A percentile compares a stretch with the other conserved stretches of the same genome.
These are phyloP conservation scores for Cephus sareptanus DNA, from an alignment of 2,888 invertebrate genomes.

Conservation along the genomic window DNA sequence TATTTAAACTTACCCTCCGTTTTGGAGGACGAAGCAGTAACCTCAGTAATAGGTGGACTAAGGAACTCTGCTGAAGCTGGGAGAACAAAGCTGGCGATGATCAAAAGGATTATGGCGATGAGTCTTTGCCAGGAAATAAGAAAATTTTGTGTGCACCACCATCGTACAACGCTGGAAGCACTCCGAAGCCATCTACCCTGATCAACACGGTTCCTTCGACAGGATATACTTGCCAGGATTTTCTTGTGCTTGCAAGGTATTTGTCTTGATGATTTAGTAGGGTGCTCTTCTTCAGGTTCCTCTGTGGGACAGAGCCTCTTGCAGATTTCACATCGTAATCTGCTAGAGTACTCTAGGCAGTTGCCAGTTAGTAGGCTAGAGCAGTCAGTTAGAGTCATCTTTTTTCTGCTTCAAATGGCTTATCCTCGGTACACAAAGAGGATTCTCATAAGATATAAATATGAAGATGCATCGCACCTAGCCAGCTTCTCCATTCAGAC, in stretches of 20 bases:
- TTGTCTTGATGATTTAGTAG: conserved; percentile 9
- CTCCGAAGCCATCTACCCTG: conserved; percentile 41
- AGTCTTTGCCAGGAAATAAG: conserved; percentile 14
- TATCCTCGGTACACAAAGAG: neutral
- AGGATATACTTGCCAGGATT: neutral
- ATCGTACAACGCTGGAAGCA: conserved; percentile 59
- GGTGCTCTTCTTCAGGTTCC: conserved; percentile 22
- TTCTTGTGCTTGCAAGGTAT: neutral
- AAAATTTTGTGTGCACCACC: conserved; percentile 29
- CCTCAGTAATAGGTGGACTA: neutral
- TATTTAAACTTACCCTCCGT: conserved; percentile 35
- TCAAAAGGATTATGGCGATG: conserved; percentile 16
- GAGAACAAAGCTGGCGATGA: conserved; percentile 28
- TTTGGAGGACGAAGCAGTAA: conserved; percentile 15
- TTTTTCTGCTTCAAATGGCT: neutral
- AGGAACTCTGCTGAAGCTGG: conserved; percentile 19
- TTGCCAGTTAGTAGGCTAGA: neutral
- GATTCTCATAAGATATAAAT: neutral
- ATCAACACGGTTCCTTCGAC: conserved; percentile 16
- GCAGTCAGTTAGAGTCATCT: neutral
- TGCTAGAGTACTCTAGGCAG: neutral
- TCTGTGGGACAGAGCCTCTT: neutral
- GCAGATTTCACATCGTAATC: neutral
- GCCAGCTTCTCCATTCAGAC: neutral
- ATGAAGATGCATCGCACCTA: neutral